phyloP scores from a whole-genome alignment of 2,797 vertebrate genomes.

The Rhinella marina region DNA sequence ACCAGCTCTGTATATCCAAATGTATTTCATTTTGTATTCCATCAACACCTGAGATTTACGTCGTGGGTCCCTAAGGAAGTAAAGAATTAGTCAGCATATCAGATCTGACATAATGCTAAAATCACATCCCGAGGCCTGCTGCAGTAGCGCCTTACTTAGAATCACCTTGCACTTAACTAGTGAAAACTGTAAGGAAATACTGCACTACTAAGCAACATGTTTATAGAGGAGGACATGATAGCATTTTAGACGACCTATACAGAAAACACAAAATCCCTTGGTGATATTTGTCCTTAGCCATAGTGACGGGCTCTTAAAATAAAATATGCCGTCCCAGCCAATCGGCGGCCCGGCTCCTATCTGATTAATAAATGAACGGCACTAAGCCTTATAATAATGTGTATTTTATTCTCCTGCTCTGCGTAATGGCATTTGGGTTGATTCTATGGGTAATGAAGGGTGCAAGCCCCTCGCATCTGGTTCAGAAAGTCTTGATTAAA shows the following conservation, averaged over 20 bases:
- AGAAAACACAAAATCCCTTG: constrained; percentile 34
- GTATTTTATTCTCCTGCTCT: constrained; percentile 31
- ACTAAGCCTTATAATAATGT: constrained; percentile 8
- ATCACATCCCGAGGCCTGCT: constrained; percentile 23
- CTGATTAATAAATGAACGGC: constrained; percentile 21
- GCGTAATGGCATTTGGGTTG: constrained; percentile 18
- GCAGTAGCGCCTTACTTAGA: constrained; percentile 40
- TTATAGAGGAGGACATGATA: constrained; percentile 39
- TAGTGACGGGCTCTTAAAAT: constrained; percentile 12
- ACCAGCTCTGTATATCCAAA: constrained; percentile 22
- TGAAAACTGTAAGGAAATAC: constrained; percentile 34
- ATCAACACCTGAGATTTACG: constrained; percentile 43
- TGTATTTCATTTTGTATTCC: constrained; percentile 46
- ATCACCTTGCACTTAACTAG: constrained; percentile 43
- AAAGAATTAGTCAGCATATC: constrained; percentile 53
- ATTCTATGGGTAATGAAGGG: constrained; percentile 48
- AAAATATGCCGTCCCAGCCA: constrained; percentile 20
- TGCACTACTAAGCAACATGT: constrained; percentile 42
- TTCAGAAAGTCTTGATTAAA: constrained; percentile 61
- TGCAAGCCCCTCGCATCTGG: constrained; percentile 55
- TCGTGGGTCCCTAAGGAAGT: constrained; percentile 34
- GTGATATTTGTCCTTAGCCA: constrained; percentile 27
- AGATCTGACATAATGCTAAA: constrained; percentile 49
- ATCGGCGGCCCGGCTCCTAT: not conserved
- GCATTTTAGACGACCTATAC: constrained; percentile 47